A percentile compares a stretch with the other conserved stretches of the same genome.
Conservation (phyloP, 2,113 vertebrate species). For the Megaleporinus macrocephalus region DNA sequence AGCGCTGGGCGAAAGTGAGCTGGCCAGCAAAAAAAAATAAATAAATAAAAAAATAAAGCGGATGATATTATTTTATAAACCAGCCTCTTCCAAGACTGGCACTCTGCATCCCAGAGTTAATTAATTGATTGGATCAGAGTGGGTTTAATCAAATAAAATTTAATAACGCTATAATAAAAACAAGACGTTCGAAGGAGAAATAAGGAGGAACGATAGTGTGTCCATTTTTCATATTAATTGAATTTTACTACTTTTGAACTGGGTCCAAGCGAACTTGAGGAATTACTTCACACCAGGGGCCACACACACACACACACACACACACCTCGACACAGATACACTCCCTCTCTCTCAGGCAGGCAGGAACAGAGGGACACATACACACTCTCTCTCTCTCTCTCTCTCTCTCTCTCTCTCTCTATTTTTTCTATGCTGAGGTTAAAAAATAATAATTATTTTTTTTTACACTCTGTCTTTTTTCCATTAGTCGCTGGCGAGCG, state of each 20-base stretch:
- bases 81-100: constrained; percentile 76
- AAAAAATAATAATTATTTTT: too few relatives aligned
- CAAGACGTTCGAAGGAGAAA: constrained; percentile 80
- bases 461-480: background rate
- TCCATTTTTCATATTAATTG: constrained; percentile 85
- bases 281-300: constrained; percentile 76
- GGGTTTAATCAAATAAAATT: constrained; percentile 86
- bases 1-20: constrained; percentile 55
- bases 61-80: constrained; percentile 77
- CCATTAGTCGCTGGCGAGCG: constrained; percentile 65
- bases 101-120: constrained; percentile 82
- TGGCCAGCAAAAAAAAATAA: constrained; percentile 74
- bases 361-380: constrained; percentile 1
- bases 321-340: background rate
- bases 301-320: constrained; percentile 64
- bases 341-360: background rate
- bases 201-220: constrained; percentile 78
- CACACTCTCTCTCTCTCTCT: too few relatives aligned
- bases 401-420: too few relatives aligned
- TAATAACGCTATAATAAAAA: constrained; percentile 84
- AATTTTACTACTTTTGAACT: constrained; percentile 85
- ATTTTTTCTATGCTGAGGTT: background rate
- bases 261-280: constrained; percentile 74
- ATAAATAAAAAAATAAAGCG: constrained; percentile 77
- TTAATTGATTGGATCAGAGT: constrained; percentile 86